phyloP scores from a whole-genome alignment of 2,113 vertebrate genomes.

The Maylandia zebra region DNA sequence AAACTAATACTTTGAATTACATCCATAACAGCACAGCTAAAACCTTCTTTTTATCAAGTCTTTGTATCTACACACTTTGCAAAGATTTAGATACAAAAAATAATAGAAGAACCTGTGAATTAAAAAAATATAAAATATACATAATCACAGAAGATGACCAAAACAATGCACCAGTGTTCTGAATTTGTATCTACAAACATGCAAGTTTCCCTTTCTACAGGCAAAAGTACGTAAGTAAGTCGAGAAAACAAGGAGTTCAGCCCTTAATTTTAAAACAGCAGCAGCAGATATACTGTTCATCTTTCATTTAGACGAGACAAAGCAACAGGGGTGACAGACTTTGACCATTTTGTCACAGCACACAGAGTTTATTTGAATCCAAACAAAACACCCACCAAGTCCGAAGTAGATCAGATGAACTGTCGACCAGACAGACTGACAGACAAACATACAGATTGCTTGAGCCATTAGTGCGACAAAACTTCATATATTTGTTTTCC shows the following conservation, averaged over 20 bases:
- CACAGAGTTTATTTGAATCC: neutral
- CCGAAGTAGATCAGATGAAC: neutral
- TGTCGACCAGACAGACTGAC: neutral
- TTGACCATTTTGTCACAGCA: neutral
- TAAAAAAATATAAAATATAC: constrained; percentile 73
- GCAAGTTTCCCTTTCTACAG: constrained; percentile 33
- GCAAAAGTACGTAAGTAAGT: constrained; percentile 28
- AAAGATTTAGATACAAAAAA: constrained; percentile 68
- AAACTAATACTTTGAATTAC: neutral
- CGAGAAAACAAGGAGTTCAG: neutral
- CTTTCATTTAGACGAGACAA: neutral
- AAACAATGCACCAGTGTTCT: constrained; percentile 30
- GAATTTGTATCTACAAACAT: constrained; percentile 35
- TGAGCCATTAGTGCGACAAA: neutral
- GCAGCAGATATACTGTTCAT: constrained; percentile 5
- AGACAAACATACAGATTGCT: neutral
- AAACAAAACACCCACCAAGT: neutral
- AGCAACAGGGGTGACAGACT: neutral
- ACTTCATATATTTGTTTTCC: neutral
- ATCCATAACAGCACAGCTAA: constrained; percentile 31
- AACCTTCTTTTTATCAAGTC: constrained; percentile 56
- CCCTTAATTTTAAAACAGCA: constrained; percentile 13
- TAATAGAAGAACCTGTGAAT: constrained; percentile 85
- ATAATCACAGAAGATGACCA: constrained; percentile 14
- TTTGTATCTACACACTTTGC: neutral